Evolutionary conservation across 2,113 vertebrate species (phyloP).

Genomic region (Aegithalos caudatus): DNA sequence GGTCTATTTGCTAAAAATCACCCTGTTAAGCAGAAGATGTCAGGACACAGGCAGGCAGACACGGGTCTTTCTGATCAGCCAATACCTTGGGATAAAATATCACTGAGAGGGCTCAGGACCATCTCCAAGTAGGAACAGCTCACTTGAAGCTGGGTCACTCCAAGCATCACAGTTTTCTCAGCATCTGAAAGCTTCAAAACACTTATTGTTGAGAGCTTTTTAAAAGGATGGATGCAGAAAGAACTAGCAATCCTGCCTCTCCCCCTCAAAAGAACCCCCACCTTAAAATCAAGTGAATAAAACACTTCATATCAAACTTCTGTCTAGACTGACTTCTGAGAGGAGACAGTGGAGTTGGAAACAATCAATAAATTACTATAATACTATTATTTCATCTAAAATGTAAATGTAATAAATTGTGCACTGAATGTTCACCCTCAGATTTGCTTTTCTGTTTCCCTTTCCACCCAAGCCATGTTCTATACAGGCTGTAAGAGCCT

Average conservation of each 20-base stretch:
- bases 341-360: background rate
- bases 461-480: background rate
- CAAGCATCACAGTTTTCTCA: background rate
- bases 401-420: background rate
- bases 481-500: background rate
- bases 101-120: background rate
- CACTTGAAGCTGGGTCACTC: background rate
- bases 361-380: background rate
- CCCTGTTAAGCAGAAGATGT: background rate
- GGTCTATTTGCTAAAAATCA: background rate
- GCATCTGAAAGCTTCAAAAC: background rate
- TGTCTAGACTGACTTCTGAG: background rate
- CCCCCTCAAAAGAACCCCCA: background rate
- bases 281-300: background rate
- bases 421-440: background rate
- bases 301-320: background rate
- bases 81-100: background rate
- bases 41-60: background rate
- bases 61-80: background rate
- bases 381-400: background rate
- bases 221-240: background rate
- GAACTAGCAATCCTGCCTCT: background rate
- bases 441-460: background rate
- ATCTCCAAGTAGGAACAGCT: fast-evolving
- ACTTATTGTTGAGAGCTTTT: background rate